phyloP scores from a whole-genome alignment of 2,888 invertebrate genomes.

The Leucoma salicis region DNA sequence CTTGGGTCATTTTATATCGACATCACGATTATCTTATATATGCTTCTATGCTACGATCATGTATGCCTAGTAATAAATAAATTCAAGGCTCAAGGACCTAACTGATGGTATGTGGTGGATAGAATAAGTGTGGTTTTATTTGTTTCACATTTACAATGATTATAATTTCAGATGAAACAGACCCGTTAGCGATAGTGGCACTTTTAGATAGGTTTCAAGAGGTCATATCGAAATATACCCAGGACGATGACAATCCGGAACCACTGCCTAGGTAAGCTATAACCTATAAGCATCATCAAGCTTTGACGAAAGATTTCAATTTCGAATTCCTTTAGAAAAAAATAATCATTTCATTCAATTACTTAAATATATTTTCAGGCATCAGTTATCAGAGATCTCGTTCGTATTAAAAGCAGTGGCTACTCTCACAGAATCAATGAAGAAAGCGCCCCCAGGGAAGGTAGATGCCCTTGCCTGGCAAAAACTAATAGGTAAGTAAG shows the following conservation, averaged over 20 bases:
- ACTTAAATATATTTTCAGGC: slow-evolving; percentile 78
- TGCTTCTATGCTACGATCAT: too few species aligned
- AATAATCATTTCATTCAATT: too few species aligned
- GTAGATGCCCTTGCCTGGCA: slow-evolving; percentile 96
- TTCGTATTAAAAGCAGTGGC: slow-evolving; percentile 97
- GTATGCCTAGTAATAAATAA: too few species aligned
- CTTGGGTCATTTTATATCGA: too few species aligned
- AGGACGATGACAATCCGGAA: slow-evolving; percentile 58
- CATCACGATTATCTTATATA: too few species aligned
- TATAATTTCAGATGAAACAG: slow-evolving; percentile 60
- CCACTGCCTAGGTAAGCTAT: slow-evolving; percentile 59
- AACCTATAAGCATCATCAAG: not conserved
- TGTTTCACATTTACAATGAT: too few species aligned
- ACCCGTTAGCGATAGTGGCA: slow-evolving; percentile 93
- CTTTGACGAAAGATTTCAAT: too few species aligned
- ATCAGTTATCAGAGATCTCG: slow-evolving; percentile 96
- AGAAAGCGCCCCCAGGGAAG: slow-evolving; percentile 94
- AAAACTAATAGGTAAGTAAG: slow-evolving; percentile 88
- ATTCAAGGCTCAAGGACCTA: too few species aligned
- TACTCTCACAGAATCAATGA: slow-evolving; percentile 94
- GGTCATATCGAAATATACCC: slow-evolving; percentile 91
- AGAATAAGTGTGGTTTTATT: too few species aligned
- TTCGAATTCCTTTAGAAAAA: too few species aligned
- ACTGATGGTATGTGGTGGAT: too few species aligned
- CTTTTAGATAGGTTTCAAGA: slow-evolving; percentile 95